Conservation (phyloP, 1,140 invertebrate genomes). For the Aphis gossypii region DNA sequence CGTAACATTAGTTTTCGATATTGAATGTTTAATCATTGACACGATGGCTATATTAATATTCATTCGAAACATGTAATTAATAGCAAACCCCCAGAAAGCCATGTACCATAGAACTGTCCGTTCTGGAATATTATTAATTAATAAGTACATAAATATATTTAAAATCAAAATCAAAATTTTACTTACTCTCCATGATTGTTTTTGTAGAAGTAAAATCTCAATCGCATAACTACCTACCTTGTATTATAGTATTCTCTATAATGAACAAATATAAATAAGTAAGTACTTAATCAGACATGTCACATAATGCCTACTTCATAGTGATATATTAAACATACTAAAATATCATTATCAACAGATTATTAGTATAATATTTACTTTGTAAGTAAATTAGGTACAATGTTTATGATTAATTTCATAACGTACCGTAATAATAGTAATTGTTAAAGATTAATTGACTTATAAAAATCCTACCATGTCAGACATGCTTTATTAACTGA, state of each 20-base stretch:
- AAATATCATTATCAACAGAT: background rate
- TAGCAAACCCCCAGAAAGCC: slow-evolving; percentile 76
- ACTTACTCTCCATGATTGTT: slow-evolving; percentile 38
- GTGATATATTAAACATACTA: background rate
- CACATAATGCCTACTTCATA: background rate
- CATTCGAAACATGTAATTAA: slow-evolving; percentile 82
- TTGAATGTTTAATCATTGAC: slow-evolving; percentile 73
- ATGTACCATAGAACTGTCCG: slow-evolving; percentile 71
- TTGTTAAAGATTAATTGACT: background rate
- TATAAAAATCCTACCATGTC: background rate
- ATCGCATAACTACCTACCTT: background rate
- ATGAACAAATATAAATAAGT: background rate
- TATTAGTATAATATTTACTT: background rate
- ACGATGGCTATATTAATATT: slow-evolving; percentile 85
- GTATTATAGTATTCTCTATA: background rate
- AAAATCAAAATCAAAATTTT: background rate
- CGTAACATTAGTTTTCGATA: background rate
- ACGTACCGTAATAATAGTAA: background rate
- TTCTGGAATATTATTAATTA: slow-evolving; percentile 62
- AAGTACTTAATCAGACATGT: background rate
- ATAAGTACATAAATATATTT: background rate
- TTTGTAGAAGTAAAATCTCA: background rate
- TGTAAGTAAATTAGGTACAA: background rate
- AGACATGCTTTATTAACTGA: background rate
- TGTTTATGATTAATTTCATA: background rate